Evolutionary conservation across 2,797 vertebrate species (phyloP).

Genomic region (Eutrigla gurnardus): DNA sequence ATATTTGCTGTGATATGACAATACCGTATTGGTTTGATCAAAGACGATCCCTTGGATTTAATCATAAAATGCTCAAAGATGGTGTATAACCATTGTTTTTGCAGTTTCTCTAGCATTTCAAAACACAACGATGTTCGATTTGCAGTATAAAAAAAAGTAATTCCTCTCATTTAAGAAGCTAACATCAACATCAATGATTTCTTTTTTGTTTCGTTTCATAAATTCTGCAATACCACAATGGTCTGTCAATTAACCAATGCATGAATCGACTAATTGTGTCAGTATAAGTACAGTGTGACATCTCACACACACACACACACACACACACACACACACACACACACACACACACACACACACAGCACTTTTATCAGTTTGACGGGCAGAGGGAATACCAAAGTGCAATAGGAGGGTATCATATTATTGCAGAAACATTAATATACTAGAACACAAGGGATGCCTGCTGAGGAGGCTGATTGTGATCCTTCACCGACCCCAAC

Average conservation of each 20-base stretch:
- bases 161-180: neutral
- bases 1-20: neutral
- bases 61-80: neutral
- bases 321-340: neutral
- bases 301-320: neutral
- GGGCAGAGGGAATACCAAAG: slow-evolving; percentile 11
- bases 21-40: slow-evolving; percentile 14
- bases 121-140: neutral
- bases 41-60: neutral
- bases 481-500: neutral
- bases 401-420: slow-evolving; percentile 33
- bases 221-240: neutral
- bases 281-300: neutral
- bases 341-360: slow-evolving; percentile 11
- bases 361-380: slow-evolving; percentile 10
- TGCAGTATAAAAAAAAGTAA: neutral
- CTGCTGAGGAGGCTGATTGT: slow-evolving; percentile 25
- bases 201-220: neutral
- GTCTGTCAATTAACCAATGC: neutral
- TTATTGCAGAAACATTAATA: slow-evolving; percentile 48
- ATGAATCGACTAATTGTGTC: neutral
- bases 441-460: slow-evolving; percentile 15
- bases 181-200: neutral
- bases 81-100: neutral
- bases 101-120: neutral